phyloP scores from a whole-genome alignment of 1,140 invertebrate genomes.

The Teleopsis dalmanni region DNA sequence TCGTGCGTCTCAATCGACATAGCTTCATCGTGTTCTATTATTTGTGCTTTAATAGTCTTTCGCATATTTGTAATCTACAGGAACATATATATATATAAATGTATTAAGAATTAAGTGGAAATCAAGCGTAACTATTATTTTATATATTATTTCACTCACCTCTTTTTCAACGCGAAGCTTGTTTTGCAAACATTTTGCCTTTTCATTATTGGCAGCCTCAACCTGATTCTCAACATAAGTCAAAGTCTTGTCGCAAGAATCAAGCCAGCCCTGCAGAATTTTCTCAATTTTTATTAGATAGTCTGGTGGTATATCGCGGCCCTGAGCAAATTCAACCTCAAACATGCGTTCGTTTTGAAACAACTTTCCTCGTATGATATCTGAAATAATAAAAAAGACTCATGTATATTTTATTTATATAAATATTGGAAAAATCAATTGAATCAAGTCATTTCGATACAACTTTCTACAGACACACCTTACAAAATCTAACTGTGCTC shows the following conservation, averaged over 20 bases:
- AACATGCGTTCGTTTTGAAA: slow-evolving; percentile 90
- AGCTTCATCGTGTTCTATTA: slow-evolving; percentile 55
- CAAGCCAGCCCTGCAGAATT: slow-evolving; percentile 83
- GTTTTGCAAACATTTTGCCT: slow-evolving; percentile 70
- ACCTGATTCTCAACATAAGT: slow-evolving; percentile 86
- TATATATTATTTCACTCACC: slow-evolving; percentile 47
- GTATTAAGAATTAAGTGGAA: neutral
- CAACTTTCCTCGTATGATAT: slow-evolving; percentile 92
- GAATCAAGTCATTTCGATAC: neutral
- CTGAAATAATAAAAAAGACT: slow-evolving; percentile 46
- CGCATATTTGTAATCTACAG: slow-evolving; percentile 68
- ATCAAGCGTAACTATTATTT: neutral
- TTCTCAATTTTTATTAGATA: slow-evolving; percentile 69
- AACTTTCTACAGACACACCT: too few species aligned
- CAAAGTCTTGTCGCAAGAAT: slow-evolving; percentile 82
- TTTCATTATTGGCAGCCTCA: slow-evolving; percentile 74
- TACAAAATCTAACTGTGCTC: too few species aligned
- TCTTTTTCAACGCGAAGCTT: slow-evolving; percentile 80
- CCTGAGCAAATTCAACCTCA: slow-evolving; percentile 90
- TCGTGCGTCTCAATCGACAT: slow-evolving; percentile 54
- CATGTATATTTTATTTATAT: neutral
- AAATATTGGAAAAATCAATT: neutral
- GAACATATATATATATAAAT: neutral
- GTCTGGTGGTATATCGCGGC: slow-evolving; percentile 78
- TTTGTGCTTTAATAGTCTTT: slow-evolving; percentile 69